These are phyloP conservation scores for Villa cingulata DNA, from an alignment of 2,888 invertebrate genomes.

Conservation along the genomic window DNA sequence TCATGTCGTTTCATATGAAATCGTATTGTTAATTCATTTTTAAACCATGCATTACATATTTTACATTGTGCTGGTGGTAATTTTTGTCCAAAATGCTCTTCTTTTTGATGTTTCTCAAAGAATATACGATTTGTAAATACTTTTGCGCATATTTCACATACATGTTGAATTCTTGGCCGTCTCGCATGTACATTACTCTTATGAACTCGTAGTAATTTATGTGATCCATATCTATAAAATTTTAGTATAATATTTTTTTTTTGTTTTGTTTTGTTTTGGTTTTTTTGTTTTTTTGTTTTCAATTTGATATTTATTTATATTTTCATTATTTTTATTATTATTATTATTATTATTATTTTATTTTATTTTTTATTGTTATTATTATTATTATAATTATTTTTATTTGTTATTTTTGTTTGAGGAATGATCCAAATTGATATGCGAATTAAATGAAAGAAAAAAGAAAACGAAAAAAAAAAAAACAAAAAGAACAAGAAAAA, in stretches of 20 bases:
- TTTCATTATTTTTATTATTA: too few species aligned
- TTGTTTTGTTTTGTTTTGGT: not conserved
- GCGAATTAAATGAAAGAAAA: too few species aligned
- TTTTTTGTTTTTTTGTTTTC: not conserved
- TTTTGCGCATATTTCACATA: constrained; percentile 17
- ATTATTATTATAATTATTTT: too few species aligned
- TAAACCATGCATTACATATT: constrained; percentile 17
- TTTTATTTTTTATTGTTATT: too few species aligned
- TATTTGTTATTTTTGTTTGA: too few species aligned
- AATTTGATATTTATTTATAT: too few species aligned
- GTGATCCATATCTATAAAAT: constrained; percentile 14
- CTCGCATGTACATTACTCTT: constrained; percentile 11
- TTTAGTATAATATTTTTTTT: too few species aligned
- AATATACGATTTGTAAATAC: constrained; percentile 15
- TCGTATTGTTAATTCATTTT: constrained; percentile 16
- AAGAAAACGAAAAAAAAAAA: too few species aligned
- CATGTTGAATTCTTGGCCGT: constrained; percentile 12
- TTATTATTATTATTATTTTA: too few species aligned
- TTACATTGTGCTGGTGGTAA: constrained; percentile 15
- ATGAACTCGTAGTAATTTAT: constrained; percentile 13
- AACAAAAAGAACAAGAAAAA: too few species aligned
- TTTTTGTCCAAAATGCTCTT: constrained; percentile 14
- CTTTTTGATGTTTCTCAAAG: constrained; percentile 16
- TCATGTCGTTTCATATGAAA: constrained; percentile 15
- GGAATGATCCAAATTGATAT: too few species aligned